A percentile compares a stretch with the other conserved stretches of the same genome.
Conservation (phyloP, 2,888 invertebrate genomes). For the Lasioglossum vierecki region DNA sequence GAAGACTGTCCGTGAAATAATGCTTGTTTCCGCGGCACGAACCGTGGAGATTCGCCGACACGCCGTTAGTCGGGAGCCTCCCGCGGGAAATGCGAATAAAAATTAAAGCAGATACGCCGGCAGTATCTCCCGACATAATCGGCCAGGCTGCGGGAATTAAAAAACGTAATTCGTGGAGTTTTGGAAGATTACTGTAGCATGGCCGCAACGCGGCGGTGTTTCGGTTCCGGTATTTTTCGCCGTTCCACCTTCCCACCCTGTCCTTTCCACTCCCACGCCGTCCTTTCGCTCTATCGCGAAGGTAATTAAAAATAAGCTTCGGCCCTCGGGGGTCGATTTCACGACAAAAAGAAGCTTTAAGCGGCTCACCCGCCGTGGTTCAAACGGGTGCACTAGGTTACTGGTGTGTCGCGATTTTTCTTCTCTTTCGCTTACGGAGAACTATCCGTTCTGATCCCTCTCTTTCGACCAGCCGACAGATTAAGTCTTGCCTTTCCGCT, state of each 20-base stretch:
- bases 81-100: constrained; percentile 49
- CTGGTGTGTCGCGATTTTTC: neutral
- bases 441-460: neutral
- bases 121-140: constrained; percentile 61
- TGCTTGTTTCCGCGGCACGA: constrained; percentile 49
- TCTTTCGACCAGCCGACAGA: neutral
- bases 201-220: neutral
- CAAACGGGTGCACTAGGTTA: constrained; percentile 26
- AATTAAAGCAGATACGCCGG: constrained; percentile 40
- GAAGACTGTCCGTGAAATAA: constrained; percentile 50
- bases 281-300: constrained; percentile 20
- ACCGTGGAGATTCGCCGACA: constrained; percentile 36
- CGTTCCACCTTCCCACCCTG: neutral
- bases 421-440: neutral
- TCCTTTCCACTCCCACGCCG: neutral
- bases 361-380: neutral
- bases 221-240: neutral
- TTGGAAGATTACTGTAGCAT: constrained; percentile 56
- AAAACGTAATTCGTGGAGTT: constrained; percentile 65
- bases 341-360: neutral
- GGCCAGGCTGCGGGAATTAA: constrained; percentile 63
- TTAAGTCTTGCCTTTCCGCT: no score
- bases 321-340: constrained; percentile 15
- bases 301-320: constrained; percentile 57
- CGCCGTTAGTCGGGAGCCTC: constrained; percentile 8